phyloP scores from a whole-genome alignment of 2,888 invertebrate species.

The Dysmachus trigonus region DNA sequence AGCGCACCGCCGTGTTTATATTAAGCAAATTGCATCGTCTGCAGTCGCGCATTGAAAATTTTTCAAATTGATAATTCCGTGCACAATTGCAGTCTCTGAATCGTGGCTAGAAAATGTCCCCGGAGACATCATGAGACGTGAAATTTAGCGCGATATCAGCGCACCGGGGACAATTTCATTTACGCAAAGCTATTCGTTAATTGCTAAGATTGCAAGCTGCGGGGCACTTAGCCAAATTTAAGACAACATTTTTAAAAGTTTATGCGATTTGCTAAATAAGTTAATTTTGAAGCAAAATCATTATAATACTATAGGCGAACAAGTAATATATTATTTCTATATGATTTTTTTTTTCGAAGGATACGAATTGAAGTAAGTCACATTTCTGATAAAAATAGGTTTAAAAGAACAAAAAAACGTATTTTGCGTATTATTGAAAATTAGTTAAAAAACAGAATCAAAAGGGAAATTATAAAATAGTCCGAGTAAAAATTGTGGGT shows the following conservation, averaged over 20 bases:
- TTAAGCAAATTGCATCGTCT: neutral
- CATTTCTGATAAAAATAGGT: too few relatives aligned
- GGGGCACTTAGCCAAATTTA: neutral
- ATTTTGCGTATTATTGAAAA: too few relatives aligned
- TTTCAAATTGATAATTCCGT: conserved; percentile 37
- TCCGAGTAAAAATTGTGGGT: too few relatives aligned
- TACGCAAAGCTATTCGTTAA: neutral
- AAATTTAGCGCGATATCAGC: neutral
- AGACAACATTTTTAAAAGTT: too few relatives aligned
- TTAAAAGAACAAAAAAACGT: too few relatives aligned
- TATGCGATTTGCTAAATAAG: too few relatives aligned
- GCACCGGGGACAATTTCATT: neutral
- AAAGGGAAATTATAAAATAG: too few relatives aligned
- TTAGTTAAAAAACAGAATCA: too few relatives aligned
- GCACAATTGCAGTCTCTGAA: conserved; percentile 17
- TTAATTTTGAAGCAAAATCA: neutral
- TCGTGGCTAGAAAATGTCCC: neutral
- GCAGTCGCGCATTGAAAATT: neutral
- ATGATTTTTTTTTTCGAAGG: too few relatives aligned
- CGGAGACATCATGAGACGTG: neutral
- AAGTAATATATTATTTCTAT: too few relatives aligned
- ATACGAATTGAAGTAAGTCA: too few relatives aligned
- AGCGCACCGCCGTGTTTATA: neutral
- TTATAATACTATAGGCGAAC: too few relatives aligned
- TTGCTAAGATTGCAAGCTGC: neutral